A percentile compares a stretch with the other conserved stretches of the same genome.
Evolutionary conservation across 2,797 vertebrate species (phyloP).

Genomic region (Monodelphis domestica): DNA sequence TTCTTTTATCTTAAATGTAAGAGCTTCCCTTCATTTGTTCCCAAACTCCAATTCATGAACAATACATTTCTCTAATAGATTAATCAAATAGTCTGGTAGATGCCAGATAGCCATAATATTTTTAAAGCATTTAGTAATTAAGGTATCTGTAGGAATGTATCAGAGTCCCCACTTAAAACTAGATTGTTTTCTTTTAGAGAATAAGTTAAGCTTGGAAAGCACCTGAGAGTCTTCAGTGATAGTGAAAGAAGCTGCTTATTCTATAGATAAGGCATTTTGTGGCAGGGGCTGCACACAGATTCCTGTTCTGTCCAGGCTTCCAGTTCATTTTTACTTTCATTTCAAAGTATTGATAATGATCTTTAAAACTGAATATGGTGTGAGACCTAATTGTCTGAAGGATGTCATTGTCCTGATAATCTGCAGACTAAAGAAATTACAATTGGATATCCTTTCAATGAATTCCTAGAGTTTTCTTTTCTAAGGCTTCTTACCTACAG

Average conservation of each 20-base stretch:
- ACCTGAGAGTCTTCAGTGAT: background rate
- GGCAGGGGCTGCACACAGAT: background rate
- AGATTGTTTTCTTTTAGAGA: conserved; percentile 6
- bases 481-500: background rate
- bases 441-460: background rate
- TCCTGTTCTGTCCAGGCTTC: background rate
- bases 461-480: background rate
- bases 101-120: background rate
- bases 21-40: background rate
- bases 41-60: background rate
- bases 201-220: conserved; percentile 23
- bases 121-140: background rate
- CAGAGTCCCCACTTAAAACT: background rate
- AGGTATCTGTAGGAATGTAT: background rate
- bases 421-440: background rate
- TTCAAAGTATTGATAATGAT: background rate
- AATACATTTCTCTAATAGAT: background rate
- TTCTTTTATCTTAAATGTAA: background rate
- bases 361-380: background rate
- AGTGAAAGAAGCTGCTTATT: background rate
- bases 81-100: background rate
- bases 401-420: background rate
- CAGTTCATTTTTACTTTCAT: background rate
- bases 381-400: background rate
- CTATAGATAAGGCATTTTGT: background rate